Conservation (phyloP, 2,113 vertebrate genomes). For the Sisor rabdophorus region DNA sequence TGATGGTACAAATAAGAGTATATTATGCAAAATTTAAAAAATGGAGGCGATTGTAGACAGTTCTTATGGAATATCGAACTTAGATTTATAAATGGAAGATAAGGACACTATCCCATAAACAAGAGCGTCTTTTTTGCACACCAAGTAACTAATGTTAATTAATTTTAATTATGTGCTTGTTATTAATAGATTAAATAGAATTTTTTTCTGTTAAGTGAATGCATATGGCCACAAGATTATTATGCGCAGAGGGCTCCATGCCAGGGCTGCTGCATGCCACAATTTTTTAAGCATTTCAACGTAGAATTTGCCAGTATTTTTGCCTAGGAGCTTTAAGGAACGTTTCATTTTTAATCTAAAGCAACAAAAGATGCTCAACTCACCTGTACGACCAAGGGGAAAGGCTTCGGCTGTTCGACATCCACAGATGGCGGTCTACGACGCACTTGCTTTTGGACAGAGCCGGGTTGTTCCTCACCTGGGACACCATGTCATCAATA, state of each 20-base stretch:
- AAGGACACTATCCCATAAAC: too few relatives aligned
- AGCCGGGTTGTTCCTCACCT: slow-evolving; percentile 74
- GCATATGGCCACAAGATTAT: too few relatives aligned
- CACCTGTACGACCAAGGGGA: slow-evolving; percentile 84
- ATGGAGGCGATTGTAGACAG: background rate
- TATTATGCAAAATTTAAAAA: background rate
- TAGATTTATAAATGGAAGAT: background rate
- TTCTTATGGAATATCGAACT: background rate
- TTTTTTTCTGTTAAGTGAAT: background rate
- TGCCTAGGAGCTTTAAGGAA: background rate
- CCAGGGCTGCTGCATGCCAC: background rate
- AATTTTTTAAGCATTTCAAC: background rate
- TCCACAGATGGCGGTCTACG: slow-evolving; percentile 78
- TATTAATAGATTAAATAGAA: too few relatives aligned
- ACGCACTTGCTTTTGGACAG: slow-evolving; percentile 69
- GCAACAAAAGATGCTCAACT: slow-evolving; percentile 18
- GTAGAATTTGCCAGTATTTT: background rate
- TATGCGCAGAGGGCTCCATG: too few relatives aligned
- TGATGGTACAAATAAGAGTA: background rate
- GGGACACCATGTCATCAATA: slow-evolving; percentile 76
- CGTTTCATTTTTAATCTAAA: background rate
- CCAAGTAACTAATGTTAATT: background rate
- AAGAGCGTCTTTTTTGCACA: background rate
- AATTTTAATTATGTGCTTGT: too few relatives aligned
- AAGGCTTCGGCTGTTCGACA: slow-evolving; percentile 77